Conservation (phyloP, 2,888 invertebrate species). For the Taphrorychus bicolor region DNA sequence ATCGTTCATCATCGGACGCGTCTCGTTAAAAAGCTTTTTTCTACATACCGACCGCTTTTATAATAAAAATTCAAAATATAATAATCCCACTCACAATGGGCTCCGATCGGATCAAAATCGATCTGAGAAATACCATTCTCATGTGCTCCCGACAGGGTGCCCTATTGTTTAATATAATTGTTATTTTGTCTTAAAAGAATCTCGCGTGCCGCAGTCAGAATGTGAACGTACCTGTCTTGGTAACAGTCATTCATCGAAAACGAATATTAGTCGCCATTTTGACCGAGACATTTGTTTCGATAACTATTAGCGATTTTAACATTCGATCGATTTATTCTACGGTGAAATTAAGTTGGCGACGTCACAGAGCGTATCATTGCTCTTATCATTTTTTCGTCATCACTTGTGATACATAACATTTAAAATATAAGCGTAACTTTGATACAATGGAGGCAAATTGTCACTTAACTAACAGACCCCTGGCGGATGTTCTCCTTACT, state of each 20-base stretch:
- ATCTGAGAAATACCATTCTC: conserved; percentile 46
- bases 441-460: no score
- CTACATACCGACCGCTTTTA: conserved; percentile 33
- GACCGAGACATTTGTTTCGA: not conserved
- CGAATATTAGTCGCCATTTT: not conserved
- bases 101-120: conserved; percentile 48
- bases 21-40: conserved; percentile 31
- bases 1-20: conserved; percentile 26
- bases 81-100: conserved; percentile 41
- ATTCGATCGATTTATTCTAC: not conserved
- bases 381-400: no score
- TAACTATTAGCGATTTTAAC: not conserved
- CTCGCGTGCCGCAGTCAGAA: conserved; percentile 23
- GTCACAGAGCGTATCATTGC: no score
- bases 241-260: not conserved
- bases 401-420: no score
- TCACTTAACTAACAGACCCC: no score
- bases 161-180: conserved; percentile 62
- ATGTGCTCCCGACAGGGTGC: conserved; percentile 54
- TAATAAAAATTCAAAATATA: conserved; percentile 48
- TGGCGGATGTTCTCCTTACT: no score
- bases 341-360: not conserved
- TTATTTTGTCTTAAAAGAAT: conserved; percentile 50
- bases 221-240: conserved; percentile 19
- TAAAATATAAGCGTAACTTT: no score